These are phyloP conservation scores for Erpetoichthys calabaricus DNA, from an alignment of 2,797 vertebrate species.

Conservation along the genomic window DNA sequence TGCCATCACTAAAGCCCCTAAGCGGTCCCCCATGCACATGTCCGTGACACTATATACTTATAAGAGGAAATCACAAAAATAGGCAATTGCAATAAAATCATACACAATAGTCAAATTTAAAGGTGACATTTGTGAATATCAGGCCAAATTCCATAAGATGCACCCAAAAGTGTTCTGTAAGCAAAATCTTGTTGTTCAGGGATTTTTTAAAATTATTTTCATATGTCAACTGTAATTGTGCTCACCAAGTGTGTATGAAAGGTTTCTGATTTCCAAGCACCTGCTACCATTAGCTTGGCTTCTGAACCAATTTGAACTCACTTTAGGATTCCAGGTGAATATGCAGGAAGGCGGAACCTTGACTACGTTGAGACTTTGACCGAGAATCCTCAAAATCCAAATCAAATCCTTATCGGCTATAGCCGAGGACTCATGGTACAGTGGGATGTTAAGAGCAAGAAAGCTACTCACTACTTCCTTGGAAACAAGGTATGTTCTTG, in stretches of 20 bases:
- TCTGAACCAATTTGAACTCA: no score
- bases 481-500: conserved; percentile 64
- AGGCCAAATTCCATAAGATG: no score
- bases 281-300: no score
- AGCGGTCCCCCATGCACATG: no score
- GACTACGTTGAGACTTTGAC: conserved; percentile 80
- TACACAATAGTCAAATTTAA: no score
- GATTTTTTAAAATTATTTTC: no score
- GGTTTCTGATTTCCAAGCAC: not conserved
- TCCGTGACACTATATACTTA: no score
- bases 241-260: not conserved
- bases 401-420: conserved; percentile 77
- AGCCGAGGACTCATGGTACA: conserved; percentile 78
- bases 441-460: conserved; percentile 67
- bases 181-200: no score
- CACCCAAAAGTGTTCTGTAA: not conserved
- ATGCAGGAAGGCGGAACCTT: conserved; percentile 65
- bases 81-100: no score
- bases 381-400: conserved; percentile 69
- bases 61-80: no score
- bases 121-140: no score
- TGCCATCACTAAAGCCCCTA: no score
- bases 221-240: not conserved
- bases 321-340: conserved; percentile 72
- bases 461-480: conserved; percentile 58